Evolutionary conservation across 2,113 vertebrate genomes (phyloP), one percentile per base, ranked within the genome.

Genomic region (Ciconia boyciana): DNA sequence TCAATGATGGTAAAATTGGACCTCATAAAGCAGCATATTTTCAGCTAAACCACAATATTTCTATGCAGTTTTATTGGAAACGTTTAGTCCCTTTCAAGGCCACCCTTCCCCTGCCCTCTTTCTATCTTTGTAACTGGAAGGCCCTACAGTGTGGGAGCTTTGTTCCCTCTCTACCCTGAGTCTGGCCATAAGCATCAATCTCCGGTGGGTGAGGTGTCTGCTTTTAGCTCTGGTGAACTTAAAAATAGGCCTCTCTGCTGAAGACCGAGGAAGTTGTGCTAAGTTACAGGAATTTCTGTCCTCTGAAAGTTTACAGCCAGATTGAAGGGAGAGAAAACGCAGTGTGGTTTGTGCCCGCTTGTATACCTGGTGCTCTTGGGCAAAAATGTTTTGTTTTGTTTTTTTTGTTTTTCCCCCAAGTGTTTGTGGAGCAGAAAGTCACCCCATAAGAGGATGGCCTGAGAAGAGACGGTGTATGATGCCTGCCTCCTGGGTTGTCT

Each of bases 261-360:
- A 75, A 43, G 32, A 13, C n/a, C 28, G 55, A 0, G 0, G 19
- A 44, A 26, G 6, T 81, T 94, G 75, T 54, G 6, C 10, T 29
- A 64, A 66, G 15, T 82, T 81, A 29, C 62, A 64, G 83, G 69
- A 60, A 29, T 31, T 12, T 65, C 32, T 89, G 13, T 43, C 43
- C 25, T 52, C 54, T 72, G 52, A 36, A 76, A 43, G 41, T 51
- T 78, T 72, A 22, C 44, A 87, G 18, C 1, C 16, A 29, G 9
- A 41, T 3, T 24, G 31, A 39, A 22, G 43, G 18, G 28, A 3
- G 3, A 68, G 13, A 62, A 51, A 66, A 29, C 0, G 0, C 1
- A 1, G 11, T 6, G 32, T 31, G 22, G 12, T 44, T 81, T 54
- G 29, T 66, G 46, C 52, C 18, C 0, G 0, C 9, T 58, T 52